Percentiles rank a stretch among this genome's conserved stretches.
Evolutionary conservation across 2,113 vertebrate species (phyloP).

Genomic region (Dermatemys mawii): DNA sequence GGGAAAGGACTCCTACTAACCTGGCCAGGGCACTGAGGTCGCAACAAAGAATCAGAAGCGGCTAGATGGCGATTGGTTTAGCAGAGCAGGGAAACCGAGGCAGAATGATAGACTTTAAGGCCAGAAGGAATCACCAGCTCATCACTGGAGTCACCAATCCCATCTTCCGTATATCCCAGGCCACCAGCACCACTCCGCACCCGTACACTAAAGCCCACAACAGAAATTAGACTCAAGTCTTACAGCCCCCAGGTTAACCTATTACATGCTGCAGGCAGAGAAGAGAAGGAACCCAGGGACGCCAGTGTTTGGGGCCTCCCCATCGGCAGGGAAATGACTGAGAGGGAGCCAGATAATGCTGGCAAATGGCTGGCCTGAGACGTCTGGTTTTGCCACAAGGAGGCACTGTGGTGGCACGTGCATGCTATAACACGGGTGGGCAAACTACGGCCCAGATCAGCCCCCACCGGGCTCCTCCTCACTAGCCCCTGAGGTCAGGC

Average conservation of each 20-base stretch:
- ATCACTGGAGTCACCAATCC: too few relatives aligned
- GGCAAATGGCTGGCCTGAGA: neutral
- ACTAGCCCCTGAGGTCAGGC: too few relatives aligned
- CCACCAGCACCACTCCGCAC: neutral
- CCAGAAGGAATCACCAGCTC: neutral
- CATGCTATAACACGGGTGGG: too few relatives aligned
- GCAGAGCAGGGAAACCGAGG: neutral
- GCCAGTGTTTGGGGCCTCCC: neutral
- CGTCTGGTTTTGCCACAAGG: neutral
- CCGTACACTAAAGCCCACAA: neutral
- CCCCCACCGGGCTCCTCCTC: too few relatives aligned
- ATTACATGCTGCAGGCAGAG: neutral
- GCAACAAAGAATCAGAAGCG: neutral
- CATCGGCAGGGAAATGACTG: neutral
- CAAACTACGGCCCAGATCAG: too few relatives aligned
- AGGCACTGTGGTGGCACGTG: neutral
- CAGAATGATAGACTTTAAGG: neutral
- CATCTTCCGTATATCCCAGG: neutral
- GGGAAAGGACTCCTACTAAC: neutral
- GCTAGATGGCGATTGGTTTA: neutral
- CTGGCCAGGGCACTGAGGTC: neutral
- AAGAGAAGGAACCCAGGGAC: neutral
- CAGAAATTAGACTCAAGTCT: neutral
- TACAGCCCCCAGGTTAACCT: neutral
- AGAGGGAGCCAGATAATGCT: too few relatives aligned